Evolutionary conservation across 2,797 vertebrate genomes (phyloP).

Genomic region (Harpagifer antarcticus): DNA sequence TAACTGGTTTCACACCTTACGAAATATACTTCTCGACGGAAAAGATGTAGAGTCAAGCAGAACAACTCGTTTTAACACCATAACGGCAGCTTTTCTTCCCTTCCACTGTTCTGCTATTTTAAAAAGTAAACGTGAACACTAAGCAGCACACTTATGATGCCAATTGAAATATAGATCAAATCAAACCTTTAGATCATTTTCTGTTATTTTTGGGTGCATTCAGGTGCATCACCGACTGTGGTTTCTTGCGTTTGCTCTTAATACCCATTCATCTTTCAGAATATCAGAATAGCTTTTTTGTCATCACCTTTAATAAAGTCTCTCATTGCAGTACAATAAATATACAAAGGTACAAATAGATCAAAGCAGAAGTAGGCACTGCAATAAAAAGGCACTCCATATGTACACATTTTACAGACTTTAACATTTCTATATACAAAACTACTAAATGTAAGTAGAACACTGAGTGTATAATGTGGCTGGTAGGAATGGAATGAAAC

Average conservation of each 20-base stretch:
- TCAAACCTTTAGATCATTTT: background rate
- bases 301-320: too few species aligned
- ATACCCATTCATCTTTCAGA: background rate
- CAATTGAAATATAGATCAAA: background rate
- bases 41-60: background rate
- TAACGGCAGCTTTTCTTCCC: background rate
- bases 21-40: constrained; percentile 1
- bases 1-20: constrained; percentile 4
- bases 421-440: too few species aligned
- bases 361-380: too few species aligned
- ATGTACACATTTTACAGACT: too few species aligned
- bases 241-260: background rate
- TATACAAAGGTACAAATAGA: too few species aligned
- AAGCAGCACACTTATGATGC: background rate
- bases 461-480: background rate
- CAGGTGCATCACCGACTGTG: background rate
- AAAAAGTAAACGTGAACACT: background rate
- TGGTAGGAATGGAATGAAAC: background rate
- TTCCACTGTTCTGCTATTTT: background rate
- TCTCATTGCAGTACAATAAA: too few species aligned
- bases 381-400: too few species aligned
- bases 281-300: too few species aligned
- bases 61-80: background rate
- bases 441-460: too few species aligned
- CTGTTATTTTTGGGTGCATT: background rate